These are phyloP conservation scores for Doris montereyensis DNA, from an alignment of 2,888 invertebrate genomes.

Conservation along the genomic window DNA sequence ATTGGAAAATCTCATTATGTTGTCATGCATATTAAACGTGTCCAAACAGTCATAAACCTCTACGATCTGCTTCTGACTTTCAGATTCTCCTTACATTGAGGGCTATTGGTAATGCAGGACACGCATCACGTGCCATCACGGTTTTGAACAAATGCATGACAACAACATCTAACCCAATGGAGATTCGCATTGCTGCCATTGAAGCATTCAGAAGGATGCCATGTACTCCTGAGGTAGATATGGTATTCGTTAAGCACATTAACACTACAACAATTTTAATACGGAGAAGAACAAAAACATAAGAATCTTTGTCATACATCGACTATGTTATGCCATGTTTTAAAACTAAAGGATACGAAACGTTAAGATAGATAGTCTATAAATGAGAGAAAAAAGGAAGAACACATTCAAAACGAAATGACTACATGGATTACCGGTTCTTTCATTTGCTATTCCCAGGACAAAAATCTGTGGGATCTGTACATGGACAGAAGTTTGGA, in stretches of 20 bases:
- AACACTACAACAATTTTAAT: too few species aligned
- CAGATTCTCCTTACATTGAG: slow-evolving; percentile 82
- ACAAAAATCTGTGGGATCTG: slow-evolving; percentile 94
- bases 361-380: too few species aligned
- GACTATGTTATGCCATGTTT: too few species aligned
- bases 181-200: slow-evolving; percentile 85
- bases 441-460: slow-evolving; percentile 85
- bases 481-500: slow-evolving; percentile 85
- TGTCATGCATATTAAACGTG: neutral
- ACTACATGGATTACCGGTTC: too few species aligned
- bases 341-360: too few species aligned
- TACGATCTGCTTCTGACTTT: slow-evolving; percentile 82
- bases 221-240: slow-evolving; percentile 76
- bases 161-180: slow-evolving; percentile 78
- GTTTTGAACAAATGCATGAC: slow-evolving; percentile 70
- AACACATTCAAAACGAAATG: too few species aligned
- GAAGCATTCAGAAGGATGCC: slow-evolving; percentile 83
- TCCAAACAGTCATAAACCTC: slow-evolving; percentile 62
- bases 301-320: too few species aligned
- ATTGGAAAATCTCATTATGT: too few species aligned
- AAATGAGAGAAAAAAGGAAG: too few species aligned
- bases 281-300: too few species aligned
- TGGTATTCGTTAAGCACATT: too few species aligned
- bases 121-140: slow-evolving; percentile 73
- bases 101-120: slow-evolving; percentile 91